A percentile compares a stretch with the other conserved stretches of the same genome.
Evolutionary conservation across 2,888 invertebrate species (phyloP).

Genomic region (Gari tellinella): DNA sequence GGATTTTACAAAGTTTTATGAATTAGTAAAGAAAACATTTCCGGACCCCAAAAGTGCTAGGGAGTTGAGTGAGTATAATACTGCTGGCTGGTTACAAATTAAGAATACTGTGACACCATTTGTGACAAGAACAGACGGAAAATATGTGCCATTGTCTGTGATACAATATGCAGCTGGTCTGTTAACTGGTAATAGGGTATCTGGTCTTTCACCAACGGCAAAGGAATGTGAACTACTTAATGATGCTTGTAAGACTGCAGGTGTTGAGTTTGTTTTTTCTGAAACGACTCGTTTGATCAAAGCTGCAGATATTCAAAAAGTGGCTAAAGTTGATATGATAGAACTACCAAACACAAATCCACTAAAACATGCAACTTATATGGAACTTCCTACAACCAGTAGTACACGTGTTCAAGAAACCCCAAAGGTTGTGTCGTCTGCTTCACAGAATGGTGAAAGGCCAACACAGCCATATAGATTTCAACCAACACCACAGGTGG

Average conservation of each 20-base stretch:
- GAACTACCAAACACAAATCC: conserved; percentile 81
- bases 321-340: conserved; percentile 70
- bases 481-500: conserved; percentile 28
- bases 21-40: conserved; percentile 88
- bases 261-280: conserved; percentile 79
- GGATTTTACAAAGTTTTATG: conserved; percentile 95
- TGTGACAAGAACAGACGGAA: conserved; percentile 89
- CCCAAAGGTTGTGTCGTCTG: background rate
- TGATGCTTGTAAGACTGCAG: conserved; percentile 77
- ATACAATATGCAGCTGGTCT: conserved; percentile 81
- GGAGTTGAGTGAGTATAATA: conserved; percentile 20
- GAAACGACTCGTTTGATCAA: conserved; percentile 78
- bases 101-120: conserved; percentile 97
- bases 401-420: conserved; percentile 1
- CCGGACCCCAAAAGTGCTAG: conserved; percentile 64
- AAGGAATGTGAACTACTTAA: conserved; percentile 80
- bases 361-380: conserved; percentile 80
- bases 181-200: conserved; percentile 65
- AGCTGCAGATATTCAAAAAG: conserved; percentile 70
- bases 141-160: conserved; percentile 92
- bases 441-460: background rate
- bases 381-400: conserved; percentile 67
- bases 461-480: conserved; percentile 41
- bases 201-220: conserved; percentile 68
- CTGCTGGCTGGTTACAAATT: conserved; percentile 80